Percentiles rank a stretch among this genome's conserved stretches.
Conservation (phyloP, 2,113 vertebrate species). For the Boleophthalmus pectinirostris region DNA sequence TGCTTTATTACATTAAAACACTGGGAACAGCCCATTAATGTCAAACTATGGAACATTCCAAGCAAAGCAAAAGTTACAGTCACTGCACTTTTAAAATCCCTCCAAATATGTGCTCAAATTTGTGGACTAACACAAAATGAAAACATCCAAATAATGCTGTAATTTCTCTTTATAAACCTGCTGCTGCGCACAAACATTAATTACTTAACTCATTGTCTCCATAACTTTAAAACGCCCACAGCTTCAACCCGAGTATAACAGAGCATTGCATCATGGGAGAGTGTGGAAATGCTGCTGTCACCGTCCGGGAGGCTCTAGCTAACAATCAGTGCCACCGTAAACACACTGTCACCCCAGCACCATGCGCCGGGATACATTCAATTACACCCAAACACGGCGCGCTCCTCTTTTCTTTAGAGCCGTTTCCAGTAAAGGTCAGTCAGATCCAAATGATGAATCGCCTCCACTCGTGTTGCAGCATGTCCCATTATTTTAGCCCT, state of each 20-base stretch:
- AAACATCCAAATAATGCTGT: too few relatives aligned
- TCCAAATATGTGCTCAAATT: too few relatives aligned
- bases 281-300: conserved; percentile 32
- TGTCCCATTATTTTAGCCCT: background rate
- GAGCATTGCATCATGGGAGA: conserved; percentile 6
- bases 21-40: too few relatives aligned
- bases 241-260: background rate
- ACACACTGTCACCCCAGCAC: conserved; percentile 4
- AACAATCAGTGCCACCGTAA: conserved; percentile 9
- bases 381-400: background rate
- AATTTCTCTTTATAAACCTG: too few relatives aligned
- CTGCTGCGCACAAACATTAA: background rate
- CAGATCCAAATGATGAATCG: background rate
- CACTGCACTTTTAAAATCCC: too few relatives aligned
- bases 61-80: too few relatives aligned
- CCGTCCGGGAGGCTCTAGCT: conserved; percentile 14
- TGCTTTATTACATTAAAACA: too few relatives aligned
- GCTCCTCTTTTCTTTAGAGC: background rate
- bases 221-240: background rate
- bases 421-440: conserved; percentile 12
- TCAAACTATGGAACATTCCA: too few relatives aligned
- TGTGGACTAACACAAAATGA: too few relatives aligned
- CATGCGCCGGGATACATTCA: background rate
- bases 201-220: background rate
- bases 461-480: background rate